phyloP scores from a whole-genome alignment of 37 sponge, comb jelly and placozoan species.

The Theonella swinhoei region DNA sequence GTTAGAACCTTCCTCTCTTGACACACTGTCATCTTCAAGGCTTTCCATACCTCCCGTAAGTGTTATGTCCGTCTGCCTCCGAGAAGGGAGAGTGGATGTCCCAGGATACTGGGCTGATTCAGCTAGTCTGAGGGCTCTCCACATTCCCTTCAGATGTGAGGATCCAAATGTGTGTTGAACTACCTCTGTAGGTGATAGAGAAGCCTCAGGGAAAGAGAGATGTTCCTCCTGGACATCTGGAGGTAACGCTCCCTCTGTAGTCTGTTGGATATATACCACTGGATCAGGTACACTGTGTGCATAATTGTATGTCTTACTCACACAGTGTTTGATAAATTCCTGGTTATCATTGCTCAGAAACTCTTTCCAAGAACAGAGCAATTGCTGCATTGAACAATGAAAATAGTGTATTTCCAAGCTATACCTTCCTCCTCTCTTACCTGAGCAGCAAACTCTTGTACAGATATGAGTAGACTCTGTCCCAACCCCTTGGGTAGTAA shows the following conservation, averaged over 20 bases:
- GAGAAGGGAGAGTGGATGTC: constrained; percentile 41
- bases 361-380: constrained; percentile 51
- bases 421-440: constrained; percentile 13
- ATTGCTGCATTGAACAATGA: constrained; percentile 14
- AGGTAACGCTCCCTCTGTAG: too few species aligned
- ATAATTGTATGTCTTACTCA: too few species aligned
- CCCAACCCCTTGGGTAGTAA: constrained; percentile 75
- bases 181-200: too few species aligned
- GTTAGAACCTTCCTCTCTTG: background rate
- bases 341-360: constrained; percentile 43
- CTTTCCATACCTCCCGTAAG: background rate
- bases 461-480: constrained; percentile 36
- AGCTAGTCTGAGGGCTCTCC: constrained; percentile 47
- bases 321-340: constrained; percentile 45
- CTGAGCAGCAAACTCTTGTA: constrained; percentile 48
- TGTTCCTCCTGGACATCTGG: too few species aligned
- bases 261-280: too few species aligned
- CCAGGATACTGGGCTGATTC: constrained; percentile 57
- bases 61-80: background rate
- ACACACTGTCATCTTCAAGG: background rate
- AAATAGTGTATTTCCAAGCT: background rate
- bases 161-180: background rate
- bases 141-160: constrained; percentile 16
- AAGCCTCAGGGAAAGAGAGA: too few species aligned
- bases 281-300: too few species aligned